Percentiles rank a stretch among this genome's conserved stretches.
Conservation (phyloP, 2,797 vertebrate genomes). For the Sebastolobus altivelis region DNA sequence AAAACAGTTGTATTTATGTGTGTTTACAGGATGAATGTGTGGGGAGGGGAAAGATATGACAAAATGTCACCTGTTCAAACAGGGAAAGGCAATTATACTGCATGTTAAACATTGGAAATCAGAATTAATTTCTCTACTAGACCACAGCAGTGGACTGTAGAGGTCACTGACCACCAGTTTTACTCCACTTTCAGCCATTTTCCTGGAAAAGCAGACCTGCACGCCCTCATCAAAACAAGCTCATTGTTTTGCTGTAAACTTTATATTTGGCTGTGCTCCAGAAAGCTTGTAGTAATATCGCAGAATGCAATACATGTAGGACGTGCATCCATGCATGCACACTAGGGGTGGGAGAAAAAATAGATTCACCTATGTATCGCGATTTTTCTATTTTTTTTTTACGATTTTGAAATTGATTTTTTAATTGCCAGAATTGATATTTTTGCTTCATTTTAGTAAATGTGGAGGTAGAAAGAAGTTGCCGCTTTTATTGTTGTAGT, state of each 20-base stretch:
- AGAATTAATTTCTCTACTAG: neutral
- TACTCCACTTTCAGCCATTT: constrained; percentile 14
- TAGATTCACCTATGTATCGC: too few relatives aligned
- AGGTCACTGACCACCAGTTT: constrained; percentile 20
- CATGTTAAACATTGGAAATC: constrained; percentile 22
- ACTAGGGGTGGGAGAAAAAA: too few relatives aligned
- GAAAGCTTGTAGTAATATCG: neutral
- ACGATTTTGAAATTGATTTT: too few relatives aligned
- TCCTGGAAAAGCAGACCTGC: constrained; percentile 18
- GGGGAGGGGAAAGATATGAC: constrained; percentile 15
- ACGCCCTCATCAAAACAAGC: constrained; percentile 26
- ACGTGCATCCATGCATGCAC: neutral
- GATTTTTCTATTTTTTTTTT: too few relatives aligned
- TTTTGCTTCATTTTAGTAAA: too few relatives aligned
- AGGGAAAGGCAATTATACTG: constrained; percentile 1
- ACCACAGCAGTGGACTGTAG: neutral
- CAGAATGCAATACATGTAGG: neutral
- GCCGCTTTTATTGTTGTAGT: too few relatives aligned
- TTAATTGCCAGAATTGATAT: too few relatives aligned
- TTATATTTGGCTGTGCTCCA: neutral
- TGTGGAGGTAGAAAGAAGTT: too few relatives aligned
- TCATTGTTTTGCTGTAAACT: constrained; percentile 8
- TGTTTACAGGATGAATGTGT: constrained; percentile 7
- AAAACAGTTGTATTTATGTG: neutral
- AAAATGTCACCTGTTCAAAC: constrained; percentile 44